These are phyloP conservation scores for Diglossa brunneiventris DNA, from an alignment of 2,113 vertebrate genomes.

Conservation along the genomic window DNA sequence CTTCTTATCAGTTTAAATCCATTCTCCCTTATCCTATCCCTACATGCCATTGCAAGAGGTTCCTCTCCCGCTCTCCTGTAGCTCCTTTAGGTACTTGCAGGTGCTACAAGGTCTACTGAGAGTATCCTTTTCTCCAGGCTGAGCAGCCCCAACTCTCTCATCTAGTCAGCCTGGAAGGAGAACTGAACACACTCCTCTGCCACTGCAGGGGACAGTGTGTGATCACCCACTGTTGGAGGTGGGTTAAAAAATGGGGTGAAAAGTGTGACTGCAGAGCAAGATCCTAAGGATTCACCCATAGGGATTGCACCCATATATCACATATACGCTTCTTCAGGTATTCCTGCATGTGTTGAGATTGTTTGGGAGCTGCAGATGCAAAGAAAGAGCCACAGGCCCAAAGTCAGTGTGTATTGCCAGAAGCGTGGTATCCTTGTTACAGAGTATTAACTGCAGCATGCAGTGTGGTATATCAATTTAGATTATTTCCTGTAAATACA, in stretches of 20 bases:
- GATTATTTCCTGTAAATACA: constrained; percentile 19
- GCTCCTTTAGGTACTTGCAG: neutral
- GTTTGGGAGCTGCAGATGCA: neutral
- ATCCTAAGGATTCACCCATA: neutral
- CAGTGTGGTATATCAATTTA: neutral
- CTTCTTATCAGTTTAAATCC: neutral
- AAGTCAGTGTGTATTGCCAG: neutral
- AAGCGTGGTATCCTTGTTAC: neutral
- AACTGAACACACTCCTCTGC: neutral
- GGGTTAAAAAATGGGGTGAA: neutral
- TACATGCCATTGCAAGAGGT: neutral
- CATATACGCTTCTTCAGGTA: neutral
- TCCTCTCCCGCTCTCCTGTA: neutral
- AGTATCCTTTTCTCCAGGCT: neutral
- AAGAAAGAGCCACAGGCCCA: neutral
- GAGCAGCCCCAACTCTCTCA: neutral
- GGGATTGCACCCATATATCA: neutral
- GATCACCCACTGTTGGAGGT: fast-evolving
- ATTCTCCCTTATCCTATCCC: neutral
- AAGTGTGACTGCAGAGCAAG: fast-evolving
- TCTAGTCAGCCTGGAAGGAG: neutral
- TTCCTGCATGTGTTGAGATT: neutral
- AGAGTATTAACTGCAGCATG: neutral
- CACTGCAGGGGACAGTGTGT: fast-evolving
- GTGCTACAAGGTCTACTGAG: neutral